Base-by-base conservation (phyloP, 2,113 vertebrate genomes). In the Xenopus laevis region DNA sequence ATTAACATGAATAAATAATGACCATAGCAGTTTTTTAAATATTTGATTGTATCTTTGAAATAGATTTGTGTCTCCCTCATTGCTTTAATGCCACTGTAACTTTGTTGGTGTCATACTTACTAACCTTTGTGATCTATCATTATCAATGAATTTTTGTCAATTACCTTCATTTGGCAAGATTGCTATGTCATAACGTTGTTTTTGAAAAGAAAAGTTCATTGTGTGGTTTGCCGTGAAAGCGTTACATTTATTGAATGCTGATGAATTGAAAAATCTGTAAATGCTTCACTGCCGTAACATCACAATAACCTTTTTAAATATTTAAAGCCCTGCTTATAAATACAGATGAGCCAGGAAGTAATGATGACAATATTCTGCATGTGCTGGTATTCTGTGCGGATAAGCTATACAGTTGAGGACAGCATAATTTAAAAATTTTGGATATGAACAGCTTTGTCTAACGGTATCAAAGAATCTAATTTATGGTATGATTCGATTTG, bases 1-100 rank as follows among this genome's bases (percentile, higher is more conserved):
- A 96, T 98, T 97, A 96, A 92, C 94, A 94, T 95, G 94, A 95
- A 97, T 97, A 98, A 98, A 93, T 96, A 95, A 97, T 94, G 90
- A 94, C 89, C 77, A 81, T 90, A 90, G 92, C 91, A 86, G 87
- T 92, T 92, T 92, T 93, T 93, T 94, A 93, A 93, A 97, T 96
- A 97, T 98, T 95, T 95, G 95, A 97, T 98, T 97, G 93, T 89
- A 94, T 91, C 91, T 92, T 88, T 81, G 81, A 94, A 95, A 96
- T 94, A 90, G 94, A 93, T 94, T 90, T 92, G 86, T 87, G 91
- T 94, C 90, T 91, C 87, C 88, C 88, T 87, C 90, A 87, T 90
- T 93, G 93, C 91, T 89, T 88, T 89, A 89, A 92, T 91, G 91
- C 93, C 91, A 90, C 87, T 87, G 90, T 84, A 84, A 92, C 93